Base-by-base conservation (phyloP, 2,113 vertebrate genomes). In the Platichthys stellatus region DNA sequence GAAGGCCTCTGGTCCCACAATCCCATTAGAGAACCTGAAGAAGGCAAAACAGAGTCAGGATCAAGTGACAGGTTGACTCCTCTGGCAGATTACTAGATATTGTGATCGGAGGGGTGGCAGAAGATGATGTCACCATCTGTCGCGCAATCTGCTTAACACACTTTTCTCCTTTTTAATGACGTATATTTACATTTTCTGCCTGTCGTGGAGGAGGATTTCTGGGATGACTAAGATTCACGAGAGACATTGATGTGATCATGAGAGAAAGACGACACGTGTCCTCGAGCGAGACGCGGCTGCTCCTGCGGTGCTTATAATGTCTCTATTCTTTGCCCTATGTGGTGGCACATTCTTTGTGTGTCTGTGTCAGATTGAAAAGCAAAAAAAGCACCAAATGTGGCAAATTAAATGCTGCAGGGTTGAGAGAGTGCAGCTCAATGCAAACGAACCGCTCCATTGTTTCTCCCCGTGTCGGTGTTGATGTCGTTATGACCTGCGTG, bases 11-110 rank as follows among this genome's bases (percentile, higher is more conserved):
- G 57, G 72, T 21, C 62, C 64, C 63, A 54, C 76, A 88, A 89
- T 92, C 90, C 83, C 66, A 72, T 90, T 87, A 88, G 73, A 59
- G 81, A 66, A 35, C 3, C 53, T 64, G 69, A 82, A 63, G 78
- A 63, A 69, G 68, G 68, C 21, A 43, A 63, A 60, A 21, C 1
- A 31, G 56, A 70, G 80, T 79, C 21, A 17, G 74, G 88, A 86
- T 85, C 83, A 86, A 69, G 73, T 35, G 71, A 86, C 86, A 81
- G 72, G 40, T 65, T 85, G 84, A 81, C 76, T 79, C 51, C 59
- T 71, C 40, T 8, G 35, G 59, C 81, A 78, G 85, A 89, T 92
- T 87, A 90, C 38, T 58, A 66, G 28, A 63, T 59, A 38, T 65
- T 17, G 56, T 28, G 75, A 82, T 78, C 43, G 69, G 76, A 72